Base-by-base conservation (phyloP, 2,113 vertebrate genomes). In the Prunella himalayana region DNA sequence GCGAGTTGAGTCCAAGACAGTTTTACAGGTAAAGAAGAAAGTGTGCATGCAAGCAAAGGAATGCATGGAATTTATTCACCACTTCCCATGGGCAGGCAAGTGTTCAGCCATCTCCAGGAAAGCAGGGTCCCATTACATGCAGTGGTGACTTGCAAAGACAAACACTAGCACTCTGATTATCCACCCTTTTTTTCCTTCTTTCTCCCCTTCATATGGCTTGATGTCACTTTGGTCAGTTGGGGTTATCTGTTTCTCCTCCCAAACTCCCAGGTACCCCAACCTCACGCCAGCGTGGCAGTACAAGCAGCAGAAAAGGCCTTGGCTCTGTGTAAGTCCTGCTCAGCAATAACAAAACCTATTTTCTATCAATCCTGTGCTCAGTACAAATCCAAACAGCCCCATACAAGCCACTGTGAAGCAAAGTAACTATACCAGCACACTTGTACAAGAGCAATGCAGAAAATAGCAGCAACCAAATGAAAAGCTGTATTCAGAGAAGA, bases 201-300 rank as follows among this genome's bases (percentile, higher is more conserved):
- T n/a, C 16, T 39, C 14, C 9, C 9, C 31, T 33, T 49, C 22
- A 27, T 15, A 37, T 15, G 12, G 11, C 25, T 42, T 50, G 31
- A 27, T 57, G 12, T 13, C 22, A 72, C 6, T 64, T 57, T 42
- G 17, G 13, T 56, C 21, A 35, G 13, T 22, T 35, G 18, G 14
- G 6, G 4, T 19, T 20, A 47, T 21, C 42, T 56, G 11, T 22
- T 24, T 22, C 17, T 72, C 21, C 31, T 35, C 31, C 7, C 35
- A 71, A 7, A 25, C 22, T 41, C 57, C 16, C 49, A 56, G 15
- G 6, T 3, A 14, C 5, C 6, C 9, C 19, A 70, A 9, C 10
- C 5, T n/a, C 10, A 56, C 15, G 5, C n/a, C 20, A 54, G 24
- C 0, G 0, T 21, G 10, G 20, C n/a, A 49, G 16, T 42, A 18